phyloP scores from a whole-genome alignment of 2,888 invertebrate genomes.

The Trachelus troglodyta region DNA sequence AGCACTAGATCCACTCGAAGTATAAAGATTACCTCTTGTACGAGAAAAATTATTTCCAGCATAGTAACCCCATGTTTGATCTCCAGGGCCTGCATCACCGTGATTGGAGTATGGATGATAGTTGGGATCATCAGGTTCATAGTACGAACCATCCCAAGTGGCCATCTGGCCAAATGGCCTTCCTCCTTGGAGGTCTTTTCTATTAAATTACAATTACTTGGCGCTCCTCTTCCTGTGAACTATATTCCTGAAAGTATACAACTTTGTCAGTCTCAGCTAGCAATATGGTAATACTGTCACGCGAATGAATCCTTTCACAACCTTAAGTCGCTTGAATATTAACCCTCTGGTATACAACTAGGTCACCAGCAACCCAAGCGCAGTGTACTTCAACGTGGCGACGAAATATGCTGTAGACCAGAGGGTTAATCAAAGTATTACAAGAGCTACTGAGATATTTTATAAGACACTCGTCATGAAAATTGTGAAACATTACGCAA shows the following conservation, averaged over 20 bases:
- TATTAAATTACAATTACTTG: not conserved
- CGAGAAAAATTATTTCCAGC: not conserved
- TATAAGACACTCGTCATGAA: not conserved
- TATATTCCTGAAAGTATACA: not conserved
- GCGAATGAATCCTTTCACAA: not conserved
- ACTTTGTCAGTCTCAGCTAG: not conserved
- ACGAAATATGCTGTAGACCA: too few relatives aligned
- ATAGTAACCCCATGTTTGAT: slow-evolving; percentile 41
- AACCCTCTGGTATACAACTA: not conserved
- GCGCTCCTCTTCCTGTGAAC: not conserved
- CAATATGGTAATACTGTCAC: not conserved
- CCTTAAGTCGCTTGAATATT: not conserved
- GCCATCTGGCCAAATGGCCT: slow-evolving; percentile 45
- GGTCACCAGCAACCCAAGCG: too few relatives aligned
- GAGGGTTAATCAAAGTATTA: not conserved
- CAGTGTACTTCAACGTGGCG: too few relatives aligned
- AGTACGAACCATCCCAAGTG: slow-evolving; percentile 61
- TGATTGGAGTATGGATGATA: slow-evolving; percentile 43
- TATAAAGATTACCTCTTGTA: not conserved
- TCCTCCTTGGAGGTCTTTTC: not conserved
- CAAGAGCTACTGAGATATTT: not conserved
- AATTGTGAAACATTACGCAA: not conserved
- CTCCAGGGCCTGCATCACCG: slow-evolving; percentile 30
- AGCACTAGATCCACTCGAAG: not conserved
- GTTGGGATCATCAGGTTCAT: slow-evolving; percentile 49